Percentiles rank a stretch among this genome's conserved stretches.
Conservation (phyloP, 2,797 vertebrate genomes). For the Oophaga sylvatica region DNA sequence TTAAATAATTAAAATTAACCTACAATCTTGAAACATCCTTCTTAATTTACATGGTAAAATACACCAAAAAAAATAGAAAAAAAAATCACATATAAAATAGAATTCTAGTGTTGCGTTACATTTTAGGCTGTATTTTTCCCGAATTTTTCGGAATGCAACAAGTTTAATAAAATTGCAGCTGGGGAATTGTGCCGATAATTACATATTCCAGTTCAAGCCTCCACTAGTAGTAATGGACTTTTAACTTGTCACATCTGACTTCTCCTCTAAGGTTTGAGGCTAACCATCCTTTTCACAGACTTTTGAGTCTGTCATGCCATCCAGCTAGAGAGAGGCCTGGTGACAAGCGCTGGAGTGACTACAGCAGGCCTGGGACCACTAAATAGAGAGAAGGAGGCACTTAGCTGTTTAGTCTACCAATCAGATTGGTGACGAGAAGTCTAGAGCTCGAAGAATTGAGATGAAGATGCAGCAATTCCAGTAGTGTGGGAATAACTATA, state of each 20-base stretch:
- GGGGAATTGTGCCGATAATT: constrained; percentile 32
- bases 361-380: constrained; percentile 55
- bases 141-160: not conserved
- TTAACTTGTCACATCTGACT: constrained; percentile 68
- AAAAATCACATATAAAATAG: not conserved
- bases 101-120: too few relatives aligned
- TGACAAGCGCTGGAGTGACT: constrained; percentile 57
- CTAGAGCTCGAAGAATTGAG: constrained; percentile 71
- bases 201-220: constrained; percentile 26
- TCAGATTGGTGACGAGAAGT: constrained; percentile 90
- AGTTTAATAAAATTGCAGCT: constrained; percentile 11
- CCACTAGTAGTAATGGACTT: constrained; percentile 35
- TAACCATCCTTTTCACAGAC: constrained; percentile 74
- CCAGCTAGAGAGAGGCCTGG: constrained; percentile 37
- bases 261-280: constrained; percentile 76
- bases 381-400: constrained; percentile 62
- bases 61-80: not conserved
- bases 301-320: constrained; percentile 51
- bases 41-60: not conserved
- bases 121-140: not conserved
- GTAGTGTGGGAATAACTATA: constrained; percentile 28
- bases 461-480: constrained; percentile 27
- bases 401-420: constrained; percentile 94
- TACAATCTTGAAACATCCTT: not conserved
- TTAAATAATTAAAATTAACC: not conserved